Evolutionary conservation across 2,888 invertebrate genomes (phyloP), one percentile per base, ranked within the genome.

Genomic region (Calameuta pallipes): DNA sequence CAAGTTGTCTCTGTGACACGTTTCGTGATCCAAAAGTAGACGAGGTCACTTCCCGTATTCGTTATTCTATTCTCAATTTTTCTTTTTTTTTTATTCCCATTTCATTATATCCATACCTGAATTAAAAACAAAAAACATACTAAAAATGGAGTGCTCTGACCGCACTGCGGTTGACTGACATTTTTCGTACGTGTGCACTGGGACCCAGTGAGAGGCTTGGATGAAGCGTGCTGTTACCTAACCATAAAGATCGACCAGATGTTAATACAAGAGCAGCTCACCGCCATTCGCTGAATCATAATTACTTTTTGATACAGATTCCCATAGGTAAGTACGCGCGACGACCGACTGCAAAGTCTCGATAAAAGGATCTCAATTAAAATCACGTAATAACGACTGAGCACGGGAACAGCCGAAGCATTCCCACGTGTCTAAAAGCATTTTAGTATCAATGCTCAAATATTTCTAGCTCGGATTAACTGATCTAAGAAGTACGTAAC

Each of bases 161-260:
- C 74, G n/a, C n/a, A 15, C 35, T 34, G 74, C 74, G 34, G 74
- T 71, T 71, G 74, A 35, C 74, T 34, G 34, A 34, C 74, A 41
- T 35, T 74, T 74, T 35, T 15, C 36, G 36, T 35, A 34, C 36
- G 74, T 3, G 74, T 74, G 36, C 74, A 33, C 33, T 33, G 74
- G 36, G 4, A 15, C 23, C 11, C 74, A 34, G 74, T 74, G 74
- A 74, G 74, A 74, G 74, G 74, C 71, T 71, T 31, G 15, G 30
- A 31, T 2, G 71, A 71, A 30, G 71, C 71, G 71, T 34, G 74
- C 23, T 56, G 56, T 74, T 74, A 74, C 74, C 74, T 74, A 74
- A 74, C 74, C 34, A 23, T 33, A 36, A 74, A 11, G 35, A 34
- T 41, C 30, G 11, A 11, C 37, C 74, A 41, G 74, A 34, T 34